Conservation (phyloP, 2,113 vertebrate genomes). For the Hemicordylus capensis region DNA sequence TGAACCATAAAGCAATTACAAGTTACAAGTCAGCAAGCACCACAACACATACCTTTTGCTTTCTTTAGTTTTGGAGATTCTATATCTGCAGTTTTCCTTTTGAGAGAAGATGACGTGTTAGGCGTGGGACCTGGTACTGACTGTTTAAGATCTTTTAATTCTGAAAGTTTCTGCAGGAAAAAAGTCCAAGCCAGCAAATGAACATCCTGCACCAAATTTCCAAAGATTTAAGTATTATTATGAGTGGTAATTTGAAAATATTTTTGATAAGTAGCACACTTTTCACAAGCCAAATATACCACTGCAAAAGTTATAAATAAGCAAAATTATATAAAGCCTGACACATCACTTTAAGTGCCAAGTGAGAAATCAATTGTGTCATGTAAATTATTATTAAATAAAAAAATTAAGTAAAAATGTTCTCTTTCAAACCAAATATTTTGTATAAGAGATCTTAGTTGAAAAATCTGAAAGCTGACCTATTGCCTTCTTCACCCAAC, state of each 20-base stretch:
- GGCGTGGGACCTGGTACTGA: conserved; percentile 28
- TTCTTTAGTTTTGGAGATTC: conserved; percentile 76
- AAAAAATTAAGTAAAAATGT: no score
- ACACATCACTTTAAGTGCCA: not conserved
- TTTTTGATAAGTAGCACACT: not conserved
- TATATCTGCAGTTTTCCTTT: conserved; percentile 81
- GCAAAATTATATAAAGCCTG: not conserved
- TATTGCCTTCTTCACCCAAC: no score
- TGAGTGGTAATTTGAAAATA: not conserved
- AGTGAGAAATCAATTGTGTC: not conserved
- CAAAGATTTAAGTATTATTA: not conserved
- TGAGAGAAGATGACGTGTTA: conserved; percentile 61
- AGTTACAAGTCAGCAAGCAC: not conserved
- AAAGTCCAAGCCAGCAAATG: conserved; percentile 3
- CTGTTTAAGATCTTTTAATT: conserved; percentile 80
- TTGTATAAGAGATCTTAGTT: no score
- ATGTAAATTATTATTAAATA: not conserved
- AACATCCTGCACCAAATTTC: not conserved
- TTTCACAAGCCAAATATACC: not conserved
- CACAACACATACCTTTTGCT: conserved; percentile 67
- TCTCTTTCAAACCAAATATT: no score
- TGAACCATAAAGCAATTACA: not conserved
- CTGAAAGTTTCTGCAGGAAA: conserved; percentile 75
- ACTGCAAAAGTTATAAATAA: not conserved
- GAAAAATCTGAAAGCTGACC: no score